These are phyloP conservation scores for Brachymystax lenok DNA, from an alignment of 2,797 vertebrate species.

Conservation along the genomic window DNA sequence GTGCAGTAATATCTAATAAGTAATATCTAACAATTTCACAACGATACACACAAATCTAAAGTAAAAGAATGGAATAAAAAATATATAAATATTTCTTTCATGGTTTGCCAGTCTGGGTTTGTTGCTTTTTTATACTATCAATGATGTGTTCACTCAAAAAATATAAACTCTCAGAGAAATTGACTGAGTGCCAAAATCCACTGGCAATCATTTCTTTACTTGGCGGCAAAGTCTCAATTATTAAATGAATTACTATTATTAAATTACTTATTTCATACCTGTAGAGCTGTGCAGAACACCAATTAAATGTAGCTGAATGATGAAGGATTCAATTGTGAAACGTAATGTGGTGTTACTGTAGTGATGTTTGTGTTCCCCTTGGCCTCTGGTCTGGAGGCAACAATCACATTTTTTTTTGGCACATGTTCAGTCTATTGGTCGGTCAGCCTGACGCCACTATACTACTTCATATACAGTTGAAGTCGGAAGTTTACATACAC, in stretches of 20 bases:
- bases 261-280: not conserved
- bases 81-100: not conserved
- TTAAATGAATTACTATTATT: not conserved
- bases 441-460: too few relatives aligned
- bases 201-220: not conserved
- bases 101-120: not conserved
- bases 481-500: too few relatives aligned
- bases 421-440: too few relatives aligned
- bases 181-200: not conserved
- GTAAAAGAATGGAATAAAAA: too few relatives aligned
- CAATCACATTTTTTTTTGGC: too few relatives aligned
- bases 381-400: not conserved
- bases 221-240: not conserved
- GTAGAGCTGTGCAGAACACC: not conserved
- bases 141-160: not conserved
- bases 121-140: not conserved
- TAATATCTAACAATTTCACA: too few relatives aligned
- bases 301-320: not conserved
- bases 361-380: too few relatives aligned
- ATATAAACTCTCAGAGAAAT: not conserved
- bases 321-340: not conserved
- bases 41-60: too few relatives aligned
- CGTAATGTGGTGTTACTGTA: not conserved
- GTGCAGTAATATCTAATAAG: too few relatives aligned
- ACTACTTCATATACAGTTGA: too few relatives aligned